Base-by-base conservation (phyloP, 2,888 invertebrate genomes). In the Oxyscelio sp. region DNA sequence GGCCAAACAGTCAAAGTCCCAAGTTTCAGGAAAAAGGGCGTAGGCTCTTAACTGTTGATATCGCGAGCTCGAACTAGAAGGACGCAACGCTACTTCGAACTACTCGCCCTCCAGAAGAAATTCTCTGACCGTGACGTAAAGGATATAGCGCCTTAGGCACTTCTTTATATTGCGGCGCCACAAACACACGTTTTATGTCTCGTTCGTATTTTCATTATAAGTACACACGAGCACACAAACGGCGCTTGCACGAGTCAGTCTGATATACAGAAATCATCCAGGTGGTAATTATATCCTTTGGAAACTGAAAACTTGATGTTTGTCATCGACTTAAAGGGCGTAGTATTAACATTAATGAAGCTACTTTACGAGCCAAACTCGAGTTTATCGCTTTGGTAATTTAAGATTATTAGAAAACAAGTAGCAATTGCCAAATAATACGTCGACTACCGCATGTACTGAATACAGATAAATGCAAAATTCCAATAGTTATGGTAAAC, bases 61-160 rank as follows among this genome's bases (percentile, higher is more conserved):
- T 82, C 81, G 63, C 81, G 48, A 68, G 43, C 15, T 54, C 31
- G 74, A 56, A 45, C 70, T 63, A 70, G 75, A 75, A n/a, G 81
- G 75, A 77, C 77, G 83, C 77, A 83, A 83, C 48, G 66, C 58
- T 34, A 83, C 66, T 73, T 52, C 50, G 71, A 59, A 65, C 75
- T 77, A 65, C 66, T 77, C 87, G 84, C 86, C 87, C 87, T 87
- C 73, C 78, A 40, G 85, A 90, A 86, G 86, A 89, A 90, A 90
- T 89, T 90, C 90, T 89, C 89, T 66, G 87, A 75, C 84, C 87
- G 80, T 90, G 90, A 90, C 88, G 88, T 87, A 90, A 90, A 89
- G 89, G 87, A 86, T 75, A 78, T 84, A 87, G 82, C 87, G 87
- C 87, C 80, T 74, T 40, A 75, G 87, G 87, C 87, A 68, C 85